Evolutionary conservation across 2,113 vertebrate species (phyloP), one percentile per base, ranked within the genome.

Genomic region (Corydoras sp.): DNA sequence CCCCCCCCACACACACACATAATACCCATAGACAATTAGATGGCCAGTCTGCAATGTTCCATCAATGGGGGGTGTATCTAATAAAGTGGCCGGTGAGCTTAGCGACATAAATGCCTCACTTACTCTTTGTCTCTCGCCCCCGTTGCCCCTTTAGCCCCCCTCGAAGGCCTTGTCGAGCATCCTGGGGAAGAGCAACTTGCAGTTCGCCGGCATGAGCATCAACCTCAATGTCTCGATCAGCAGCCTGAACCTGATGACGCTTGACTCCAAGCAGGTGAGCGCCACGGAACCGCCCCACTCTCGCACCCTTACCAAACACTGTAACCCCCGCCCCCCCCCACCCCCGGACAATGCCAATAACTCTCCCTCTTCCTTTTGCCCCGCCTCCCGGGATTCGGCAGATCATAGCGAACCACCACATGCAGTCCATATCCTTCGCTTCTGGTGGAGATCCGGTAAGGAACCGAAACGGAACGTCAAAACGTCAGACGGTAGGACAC

Each of bases 331-430:
- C n/a, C 18, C 18, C 18, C 18, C 18, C 18, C 18, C 18, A 43
- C 35, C 7, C 35, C 35, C 35, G 7, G 35, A 43, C 35, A 2
- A 43, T 43, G 35, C 35, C 4, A 43, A 8, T 43, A 43, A 43
- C 18, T 29, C 43, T 35, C 9, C 64, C 35, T 72, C 75, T 71
- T 58, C 30, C 76, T 54, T 69, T 51, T 81, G 49, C 54, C 79
- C 84, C 66, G 11, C 80, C 18, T 24, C 18, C 18, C 18, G 18
- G 18, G 1, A 24, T 24, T 1, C 18, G 18, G 18, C 89, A 99
- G 97, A 99, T 97, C 80, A 99, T 99, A 87, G 96, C 97, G 70
- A 98, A 99, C 80, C 97, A 99, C 86, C 97, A 98, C 74, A 99
- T 99, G 96, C 95, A 97, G 81, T 99, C 97, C 62, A 99, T 99